phyloP scores from a whole-genome alignment of 2,888 invertebrate genomes.

The Epinotia bilunana region DNA sequence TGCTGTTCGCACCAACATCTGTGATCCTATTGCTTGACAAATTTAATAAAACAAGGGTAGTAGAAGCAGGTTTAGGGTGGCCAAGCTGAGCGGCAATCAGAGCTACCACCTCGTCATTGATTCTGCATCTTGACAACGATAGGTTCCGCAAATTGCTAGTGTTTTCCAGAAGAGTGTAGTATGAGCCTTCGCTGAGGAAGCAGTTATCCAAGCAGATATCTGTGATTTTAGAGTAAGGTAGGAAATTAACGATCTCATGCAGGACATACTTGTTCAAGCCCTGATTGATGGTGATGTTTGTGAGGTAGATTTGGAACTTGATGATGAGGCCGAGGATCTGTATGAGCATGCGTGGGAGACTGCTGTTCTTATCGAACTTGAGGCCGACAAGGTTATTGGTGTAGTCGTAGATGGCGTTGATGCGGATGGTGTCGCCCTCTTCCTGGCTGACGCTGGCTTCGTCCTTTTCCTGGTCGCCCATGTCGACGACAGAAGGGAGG shows the following conservation, averaged over 20 bases:
- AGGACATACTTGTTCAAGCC: constrained; percentile 55
- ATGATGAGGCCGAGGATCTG: constrained; percentile 60
- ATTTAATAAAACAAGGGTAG: constrained; percentile 59
- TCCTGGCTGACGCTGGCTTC: not conserved
- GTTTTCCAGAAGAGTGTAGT: constrained; percentile 57
- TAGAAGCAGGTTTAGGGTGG: constrained; percentile 57
- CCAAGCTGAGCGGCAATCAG: constrained; percentile 56
- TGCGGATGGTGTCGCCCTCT: constrained; percentile 2
- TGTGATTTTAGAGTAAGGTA: constrained; percentile 59
- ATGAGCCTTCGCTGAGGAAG: constrained; percentile 57
- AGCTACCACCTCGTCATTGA: constrained; percentile 58
- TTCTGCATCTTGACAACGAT: constrained; percentile 63
- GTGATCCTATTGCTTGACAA: constrained; percentile 67
- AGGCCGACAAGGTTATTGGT: constrained; percentile 57
- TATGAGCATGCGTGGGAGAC: constrained; percentile 57
- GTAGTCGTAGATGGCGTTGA: constrained; percentile 55
- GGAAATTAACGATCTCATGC: constrained; percentile 60
- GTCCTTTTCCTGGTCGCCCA: constrained; percentile 39
- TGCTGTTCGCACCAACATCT: constrained; percentile 58
- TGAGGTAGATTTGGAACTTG: constrained; percentile 55
- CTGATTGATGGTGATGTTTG: constrained; percentile 55
- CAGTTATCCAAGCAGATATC: constrained; percentile 64
- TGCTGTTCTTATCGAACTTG: constrained; percentile 56
- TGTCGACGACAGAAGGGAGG: constrained; percentile 44
- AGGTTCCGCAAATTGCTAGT: constrained; percentile 54